Percentiles rank a stretch among this genome's conserved stretches.
phyloP scores from a whole-genome alignment of 1,140 invertebrate genomes.

The Trichonephila clavata region DNA sequence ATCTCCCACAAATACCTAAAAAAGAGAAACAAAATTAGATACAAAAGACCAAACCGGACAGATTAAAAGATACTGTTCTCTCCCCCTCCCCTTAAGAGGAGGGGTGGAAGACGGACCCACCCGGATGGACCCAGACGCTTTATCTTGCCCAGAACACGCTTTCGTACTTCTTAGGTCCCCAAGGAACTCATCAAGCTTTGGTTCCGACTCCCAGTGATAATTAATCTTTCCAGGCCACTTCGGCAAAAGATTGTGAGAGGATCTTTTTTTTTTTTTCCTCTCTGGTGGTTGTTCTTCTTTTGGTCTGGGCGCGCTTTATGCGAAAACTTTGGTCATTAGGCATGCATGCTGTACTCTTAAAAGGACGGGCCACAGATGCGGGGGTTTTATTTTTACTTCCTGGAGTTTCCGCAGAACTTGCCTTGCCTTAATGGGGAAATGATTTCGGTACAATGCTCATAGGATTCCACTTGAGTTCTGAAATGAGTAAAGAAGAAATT shows the following conservation, averaged over 20 bases:
- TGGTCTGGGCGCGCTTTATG: slow-evolving; percentile 30
- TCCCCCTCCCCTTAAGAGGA: not conserved
- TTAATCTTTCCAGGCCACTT: slow-evolving; percentile 54
- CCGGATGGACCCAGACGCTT: slow-evolving; percentile 18
- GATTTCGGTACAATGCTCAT: slow-evolving; percentile 25
- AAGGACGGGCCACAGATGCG: slow-evolving; percentile 39
- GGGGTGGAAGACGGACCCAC: not conserved
- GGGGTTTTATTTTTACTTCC: not conserved
- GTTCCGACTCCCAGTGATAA: slow-evolving; percentile 60
- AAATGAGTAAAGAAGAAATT: not conserved
- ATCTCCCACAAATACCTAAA: not conserved
- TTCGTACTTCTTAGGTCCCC: slow-evolving; percentile 51
- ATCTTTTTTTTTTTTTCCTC: slow-evolving; percentile 31
- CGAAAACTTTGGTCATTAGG: slow-evolving; percentile 67
- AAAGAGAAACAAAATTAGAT: not conserved
- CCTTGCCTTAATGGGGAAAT: slow-evolving; percentile 4
- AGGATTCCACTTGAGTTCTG: not conserved
- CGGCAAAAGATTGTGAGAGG: slow-evolving; percentile 41
- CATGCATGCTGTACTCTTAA: slow-evolving; percentile 37
- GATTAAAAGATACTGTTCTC: slow-evolving; percentile 18
- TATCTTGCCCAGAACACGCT: slow-evolving; percentile 67
- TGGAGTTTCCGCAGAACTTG: slow-evolving; percentile 11
- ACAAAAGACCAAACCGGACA: slow-evolving; percentile 40
- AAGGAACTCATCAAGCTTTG: slow-evolving; percentile 55
- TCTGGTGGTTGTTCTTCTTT: slow-evolving; percentile 5